phyloP scores from a whole-genome alignment of 2,113 vertebrate genomes.

The Sinocyclocheilus anophthalmus region DNA sequence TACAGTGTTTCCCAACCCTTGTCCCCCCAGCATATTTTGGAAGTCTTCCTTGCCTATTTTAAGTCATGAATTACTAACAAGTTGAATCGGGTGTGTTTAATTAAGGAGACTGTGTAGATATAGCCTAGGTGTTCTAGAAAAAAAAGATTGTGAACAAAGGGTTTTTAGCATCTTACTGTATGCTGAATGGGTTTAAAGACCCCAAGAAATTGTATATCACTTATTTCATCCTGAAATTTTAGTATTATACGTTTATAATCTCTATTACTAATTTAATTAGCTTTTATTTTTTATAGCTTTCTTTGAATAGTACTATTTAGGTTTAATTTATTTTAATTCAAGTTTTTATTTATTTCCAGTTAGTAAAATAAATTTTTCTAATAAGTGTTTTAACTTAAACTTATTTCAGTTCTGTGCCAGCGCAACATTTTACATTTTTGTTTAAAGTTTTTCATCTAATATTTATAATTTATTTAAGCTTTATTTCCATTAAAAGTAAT shows the following conservation, averaged over 20 bases:
- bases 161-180: not conserved
- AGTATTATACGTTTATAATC: not conserved
- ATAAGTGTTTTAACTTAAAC: too few relatives aligned
- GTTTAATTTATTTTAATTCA: too few relatives aligned
- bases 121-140: not conserved
- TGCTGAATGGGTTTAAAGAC: not conserved
- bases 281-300: too few relatives aligned
- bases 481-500: not conserved
- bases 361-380: too few relatives aligned
- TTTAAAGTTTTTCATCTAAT: not conserved
- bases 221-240: not conserved
- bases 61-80: not conserved
- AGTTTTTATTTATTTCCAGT: too few relatives aligned
- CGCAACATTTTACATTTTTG: not conserved
- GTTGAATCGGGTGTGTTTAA: not conserved
- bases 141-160: not conserved
- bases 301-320: too few relatives aligned
- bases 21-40: not conserved
- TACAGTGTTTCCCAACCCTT: not conserved
- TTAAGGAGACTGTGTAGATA: not conserved
- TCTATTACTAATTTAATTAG: too few relatives aligned
- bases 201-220: not conserved
- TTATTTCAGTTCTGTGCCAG: too few relatives aligned
- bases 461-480: not conserved
- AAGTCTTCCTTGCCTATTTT: not conserved